These are phyloP conservation scores for Silurus aristotelis DNA, from an alignment of 2,797 vertebrate genomes.

Conservation along the genomic window DNA sequence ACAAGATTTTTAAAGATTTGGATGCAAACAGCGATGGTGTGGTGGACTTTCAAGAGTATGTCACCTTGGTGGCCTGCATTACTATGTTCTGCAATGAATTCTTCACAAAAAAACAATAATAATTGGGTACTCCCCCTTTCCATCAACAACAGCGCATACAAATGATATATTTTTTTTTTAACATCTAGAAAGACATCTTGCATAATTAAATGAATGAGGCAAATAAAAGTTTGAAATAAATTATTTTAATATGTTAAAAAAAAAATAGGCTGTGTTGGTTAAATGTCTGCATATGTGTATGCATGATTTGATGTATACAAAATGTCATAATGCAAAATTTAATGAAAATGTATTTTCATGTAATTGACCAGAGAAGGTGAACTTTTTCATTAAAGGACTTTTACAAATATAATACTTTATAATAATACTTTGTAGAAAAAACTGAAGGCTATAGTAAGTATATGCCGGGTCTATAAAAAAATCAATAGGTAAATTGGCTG, in stretches of 20 bases:
- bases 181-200: slow-evolving; percentile 1
- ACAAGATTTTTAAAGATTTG: slow-evolving; percentile 50
- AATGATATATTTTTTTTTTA: not conserved
- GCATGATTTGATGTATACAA: too few relatives aligned
- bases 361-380: not conserved
- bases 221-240: slow-evolving; percentile 16
- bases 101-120: not conserved
- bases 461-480: too few relatives aligned
- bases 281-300: not conserved
- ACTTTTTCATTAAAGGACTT: not conserved
- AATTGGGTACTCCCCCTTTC: not conserved
- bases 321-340: not conserved
- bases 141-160: not conserved
- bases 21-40: slow-evolving; percentile 34
- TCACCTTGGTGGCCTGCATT: slow-evolving; percentile 47
- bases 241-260: slow-evolving; percentile 34
- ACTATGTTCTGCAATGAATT: slow-evolving; percentile 39
- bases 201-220: slow-evolving; percentile 1
- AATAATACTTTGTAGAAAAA: not conserved
- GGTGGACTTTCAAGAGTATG: slow-evolving; percentile 62
- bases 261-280: slow-evolving; percentile 17
- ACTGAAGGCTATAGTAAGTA: too few relatives aligned
- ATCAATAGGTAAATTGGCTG: too few relatives aligned
- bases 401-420: not conserved
- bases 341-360: not conserved